Conservation (phyloP, 2,113 vertebrate species). For the Tamias sibiricus region DNA sequence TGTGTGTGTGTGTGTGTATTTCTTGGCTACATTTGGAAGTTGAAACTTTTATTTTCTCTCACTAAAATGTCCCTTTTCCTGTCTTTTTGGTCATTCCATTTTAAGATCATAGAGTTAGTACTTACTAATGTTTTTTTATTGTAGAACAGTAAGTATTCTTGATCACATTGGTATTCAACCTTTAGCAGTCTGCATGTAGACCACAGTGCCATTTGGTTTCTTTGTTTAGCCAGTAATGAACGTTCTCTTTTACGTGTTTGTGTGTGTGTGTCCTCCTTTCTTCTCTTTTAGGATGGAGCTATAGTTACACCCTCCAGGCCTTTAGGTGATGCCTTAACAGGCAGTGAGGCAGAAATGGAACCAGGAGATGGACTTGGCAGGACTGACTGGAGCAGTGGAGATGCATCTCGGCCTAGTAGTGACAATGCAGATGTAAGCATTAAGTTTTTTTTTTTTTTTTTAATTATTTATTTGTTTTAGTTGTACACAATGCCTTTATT, state of each 20-base stretch:
- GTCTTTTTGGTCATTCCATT: not conserved
- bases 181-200: not conserved
- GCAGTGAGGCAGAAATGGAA: slow-evolving; percentile 90
- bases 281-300: slow-evolving; percentile 85
- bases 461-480: no score
- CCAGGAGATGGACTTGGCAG: slow-evolving; percentile 82
- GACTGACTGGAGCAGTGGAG: slow-evolving; percentile 84
- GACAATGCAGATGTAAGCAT: slow-evolving; percentile 87
- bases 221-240: not conserved
- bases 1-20: no score
- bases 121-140: slow-evolving; percentile 16
- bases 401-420: slow-evolving; percentile 84
- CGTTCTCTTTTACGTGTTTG: not conserved
- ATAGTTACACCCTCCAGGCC: slow-evolving; percentile 77
- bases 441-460: no score
- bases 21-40: not conserved
- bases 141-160: not conserved
- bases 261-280: not conserved
- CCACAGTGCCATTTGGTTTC: not conserved
- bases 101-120: slow-evolving; percentile 33
- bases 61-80: slow-evolving; percentile 16
- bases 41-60: not conserved
- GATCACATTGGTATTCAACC: not conserved
- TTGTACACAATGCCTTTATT: no score
- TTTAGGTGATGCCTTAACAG: slow-evolving; percentile 81